Conservation (phyloP, 2,797 vertebrate genomes). For the Macropus fuliginosus region DNA sequence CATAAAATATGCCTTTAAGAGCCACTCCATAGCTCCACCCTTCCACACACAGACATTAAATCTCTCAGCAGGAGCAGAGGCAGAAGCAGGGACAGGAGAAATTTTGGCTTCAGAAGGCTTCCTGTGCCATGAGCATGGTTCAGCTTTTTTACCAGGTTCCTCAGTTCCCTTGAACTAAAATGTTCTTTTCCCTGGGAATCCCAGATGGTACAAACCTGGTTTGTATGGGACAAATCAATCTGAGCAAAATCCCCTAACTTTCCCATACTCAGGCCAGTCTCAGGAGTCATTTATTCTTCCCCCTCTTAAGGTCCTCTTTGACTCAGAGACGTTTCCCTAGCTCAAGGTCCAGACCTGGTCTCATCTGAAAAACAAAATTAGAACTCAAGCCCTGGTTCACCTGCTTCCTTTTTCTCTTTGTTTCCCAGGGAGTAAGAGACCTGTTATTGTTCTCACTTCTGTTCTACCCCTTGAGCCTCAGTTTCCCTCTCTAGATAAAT, state of each 20-base stretch:
- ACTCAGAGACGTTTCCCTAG: neutral
- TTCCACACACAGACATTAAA: neutral
- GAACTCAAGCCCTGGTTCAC: neutral
- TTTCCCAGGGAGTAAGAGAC: neutral
- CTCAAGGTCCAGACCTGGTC: neutral
- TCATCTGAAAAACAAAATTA: neutral
- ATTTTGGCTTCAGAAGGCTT: neutral
- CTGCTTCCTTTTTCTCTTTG: neutral
- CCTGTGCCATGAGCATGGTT: neutral
- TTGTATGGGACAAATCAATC: neutral
- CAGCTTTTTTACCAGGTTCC: neutral
- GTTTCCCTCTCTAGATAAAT: constrained; percentile 33
- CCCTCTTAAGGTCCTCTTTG: neutral
- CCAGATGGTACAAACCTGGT: neutral
- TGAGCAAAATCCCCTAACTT: neutral
- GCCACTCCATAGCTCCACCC: neutral
- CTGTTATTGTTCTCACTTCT: neutral
- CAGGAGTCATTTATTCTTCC: neutral
- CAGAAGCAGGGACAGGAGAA: neutral
- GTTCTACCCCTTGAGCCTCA: neutral
- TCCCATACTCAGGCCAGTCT: neutral
- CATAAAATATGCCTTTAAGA: constrained; percentile 40
- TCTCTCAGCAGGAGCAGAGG: neutral
- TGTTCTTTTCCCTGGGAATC: neutral
- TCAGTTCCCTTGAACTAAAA: neutral